Percentiles rank a stretch among this genome's conserved stretches.
Conservation (phyloP, 37 sponge, comb jelly and placozoan genomes). For the Theonella swinhoei region DNA sequence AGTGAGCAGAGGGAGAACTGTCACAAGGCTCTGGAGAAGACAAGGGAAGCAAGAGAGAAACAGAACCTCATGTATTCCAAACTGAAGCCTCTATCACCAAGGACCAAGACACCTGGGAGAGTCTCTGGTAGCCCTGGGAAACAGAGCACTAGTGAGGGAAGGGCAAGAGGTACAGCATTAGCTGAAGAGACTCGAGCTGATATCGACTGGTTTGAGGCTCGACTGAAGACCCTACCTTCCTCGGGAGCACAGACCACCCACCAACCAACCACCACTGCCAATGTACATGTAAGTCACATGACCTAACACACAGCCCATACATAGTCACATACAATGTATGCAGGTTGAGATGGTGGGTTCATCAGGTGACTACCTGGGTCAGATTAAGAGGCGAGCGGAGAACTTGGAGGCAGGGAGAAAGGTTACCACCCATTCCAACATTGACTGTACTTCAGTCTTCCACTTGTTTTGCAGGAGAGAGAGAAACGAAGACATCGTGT, state of each 20-base stretch:
- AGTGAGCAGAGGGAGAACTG: constrained; percentile 43
- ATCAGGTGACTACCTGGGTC: constrained; percentile 69
- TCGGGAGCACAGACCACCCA: too few species aligned
- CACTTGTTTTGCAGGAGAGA: constrained; percentile 63
- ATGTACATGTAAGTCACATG: too few species aligned
- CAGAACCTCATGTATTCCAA: constrained; percentile 58
- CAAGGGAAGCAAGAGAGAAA: constrained; percentile 29
- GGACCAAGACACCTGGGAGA: neutral
- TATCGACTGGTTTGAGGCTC: constrained; percentile 28
- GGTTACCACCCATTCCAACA: neutral
- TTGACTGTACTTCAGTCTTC: neutral
- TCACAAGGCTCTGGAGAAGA: constrained; percentile 52
- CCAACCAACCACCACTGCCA: too few species aligned
- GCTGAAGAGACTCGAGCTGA: constrained; percentile 23
- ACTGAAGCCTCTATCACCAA: constrained; percentile 36
- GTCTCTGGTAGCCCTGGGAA: constrained; percentile 6
- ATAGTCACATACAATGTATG: too few species aligned
- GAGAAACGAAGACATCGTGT: constrained; percentile 86
- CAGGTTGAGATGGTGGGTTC: too few species aligned
- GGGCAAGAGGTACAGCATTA: neutral
- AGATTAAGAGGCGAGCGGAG: constrained; percentile 62
- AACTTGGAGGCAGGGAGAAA: constrained; percentile 55
- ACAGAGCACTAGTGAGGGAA: neutral
- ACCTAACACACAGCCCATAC: too few species aligned
- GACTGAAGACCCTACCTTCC: neutral